A percentile compares a stretch with the other conserved stretches of the same genome.
These are phyloP conservation scores for Cheirogaleus major DNA, from an alignment of 2,797 vertebrate species.

Conservation along the genomic window DNA sequence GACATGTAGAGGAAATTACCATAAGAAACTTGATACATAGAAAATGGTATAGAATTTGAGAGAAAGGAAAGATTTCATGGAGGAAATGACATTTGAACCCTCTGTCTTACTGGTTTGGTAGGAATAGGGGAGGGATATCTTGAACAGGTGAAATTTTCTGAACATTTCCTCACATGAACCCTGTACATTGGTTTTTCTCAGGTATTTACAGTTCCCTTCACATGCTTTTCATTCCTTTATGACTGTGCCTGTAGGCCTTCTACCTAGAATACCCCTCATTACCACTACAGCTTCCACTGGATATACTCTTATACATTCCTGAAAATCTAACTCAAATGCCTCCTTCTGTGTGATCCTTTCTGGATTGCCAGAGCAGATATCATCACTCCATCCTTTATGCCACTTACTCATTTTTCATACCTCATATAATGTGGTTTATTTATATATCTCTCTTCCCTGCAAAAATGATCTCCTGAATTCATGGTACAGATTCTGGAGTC, in stretches of 20 bases:
- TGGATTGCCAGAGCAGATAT: background rate
- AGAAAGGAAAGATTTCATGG: conserved; percentile 1
- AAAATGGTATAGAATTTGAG: background rate
- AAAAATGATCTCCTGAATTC: conserved; percentile 6
- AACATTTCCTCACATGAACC: background rate
- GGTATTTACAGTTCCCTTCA: conserved; percentile 10
- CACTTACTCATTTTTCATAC: background rate
- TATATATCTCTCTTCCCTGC: background rate
- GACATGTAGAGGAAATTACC: background rate
- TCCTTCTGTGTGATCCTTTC: background rate
- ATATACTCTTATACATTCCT: background rate
- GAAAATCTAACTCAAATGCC: background rate
- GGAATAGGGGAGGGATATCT: background rate
- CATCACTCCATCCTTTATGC: background rate
- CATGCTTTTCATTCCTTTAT: background rate
- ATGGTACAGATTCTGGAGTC: background rate
- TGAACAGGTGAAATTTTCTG: background rate
- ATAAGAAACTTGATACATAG: background rate
- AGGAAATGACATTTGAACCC: background rate
- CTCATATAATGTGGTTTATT: background rate
- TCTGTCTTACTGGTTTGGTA: background rate
- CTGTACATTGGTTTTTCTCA: background rate
- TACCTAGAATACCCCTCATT: background rate
- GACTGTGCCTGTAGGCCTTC: background rate
- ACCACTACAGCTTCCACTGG: background rate